A percentile compares a stretch with the other conserved stretches of the same genome.
Evolutionary conservation across 2,888 invertebrate species (phyloP).

Genomic region (Craniophora ligustri): DNA sequence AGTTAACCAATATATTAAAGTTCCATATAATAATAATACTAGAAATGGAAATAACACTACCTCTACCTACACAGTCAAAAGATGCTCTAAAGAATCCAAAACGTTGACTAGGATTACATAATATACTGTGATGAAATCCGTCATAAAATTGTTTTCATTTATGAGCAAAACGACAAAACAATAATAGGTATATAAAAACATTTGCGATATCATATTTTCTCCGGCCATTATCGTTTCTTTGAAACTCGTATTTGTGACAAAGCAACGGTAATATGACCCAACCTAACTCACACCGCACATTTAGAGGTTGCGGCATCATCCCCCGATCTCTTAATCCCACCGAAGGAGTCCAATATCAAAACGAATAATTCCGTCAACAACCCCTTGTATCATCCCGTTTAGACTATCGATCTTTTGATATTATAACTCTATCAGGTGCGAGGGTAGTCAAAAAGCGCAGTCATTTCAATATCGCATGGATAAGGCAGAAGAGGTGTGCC

Average conservation of each 20-base stretch:
- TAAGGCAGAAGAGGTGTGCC: constrained; percentile 30
- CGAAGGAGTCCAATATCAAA: constrained; percentile 37
- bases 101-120: no score
- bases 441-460: constrained; percentile 60
- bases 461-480: constrained; percentile 54
- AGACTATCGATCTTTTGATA: constrained; percentile 66
- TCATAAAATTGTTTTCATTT: no score
- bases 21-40: no score
- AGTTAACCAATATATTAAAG: no score
- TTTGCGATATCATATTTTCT: not conserved
- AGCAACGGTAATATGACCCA: constrained; percentile 1
- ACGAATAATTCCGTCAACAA: constrained; percentile 43
- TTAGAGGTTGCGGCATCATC: constrained; percentile 6
- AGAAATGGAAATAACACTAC: no score
- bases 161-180: no score
- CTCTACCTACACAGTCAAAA: no score
- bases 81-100: no score
- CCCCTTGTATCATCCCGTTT: constrained; percentile 36
- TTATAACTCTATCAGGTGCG: constrained; percentile 64
- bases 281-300: not conserved
- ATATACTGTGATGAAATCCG: no score
- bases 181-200: no score
- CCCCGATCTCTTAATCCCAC: constrained; percentile 19
- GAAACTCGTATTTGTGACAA: constrained; percentile 5
- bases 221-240: not conserved